These are phyloP conservation scores for Laupala kohalensis DNA, from an alignment of 1,140 invertebrate genomes.

Conservation along the genomic window DNA sequence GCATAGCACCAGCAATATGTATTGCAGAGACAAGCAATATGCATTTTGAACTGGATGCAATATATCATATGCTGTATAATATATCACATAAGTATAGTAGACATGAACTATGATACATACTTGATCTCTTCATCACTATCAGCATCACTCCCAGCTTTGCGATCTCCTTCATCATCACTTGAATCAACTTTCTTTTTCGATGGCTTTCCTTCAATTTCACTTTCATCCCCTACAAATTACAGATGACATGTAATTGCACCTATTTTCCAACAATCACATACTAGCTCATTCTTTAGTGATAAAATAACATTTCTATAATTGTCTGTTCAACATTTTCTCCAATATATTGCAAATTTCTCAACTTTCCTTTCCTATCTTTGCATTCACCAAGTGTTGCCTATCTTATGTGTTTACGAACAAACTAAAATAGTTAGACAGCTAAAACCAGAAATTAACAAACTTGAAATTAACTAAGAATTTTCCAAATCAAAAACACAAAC, in stretches of 20 bases:
- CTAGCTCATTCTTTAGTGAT: neutral
- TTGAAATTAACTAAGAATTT: too few relatives aligned
- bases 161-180: constrained; percentile 6
- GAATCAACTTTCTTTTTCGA: neutral
- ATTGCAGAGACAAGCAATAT: too few relatives aligned
- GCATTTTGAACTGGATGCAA: too few relatives aligned
- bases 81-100: neutral
- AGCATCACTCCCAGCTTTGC: constrained; percentile 7
- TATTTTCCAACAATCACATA: neutral
- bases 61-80: too few relatives aligned
- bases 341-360: too few relatives aligned
- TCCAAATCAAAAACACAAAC: too few relatives aligned
- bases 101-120: neutral
- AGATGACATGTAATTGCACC: neutral
- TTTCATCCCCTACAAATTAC: neutral
- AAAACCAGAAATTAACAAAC: neutral
- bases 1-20: too few relatives aligned
- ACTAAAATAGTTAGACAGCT: neutral
- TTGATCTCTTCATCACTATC: constrained; percentile 7
- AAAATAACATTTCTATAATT: neutral
- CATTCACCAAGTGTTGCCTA: too few relatives aligned
- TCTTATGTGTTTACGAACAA: too few relatives aligned
- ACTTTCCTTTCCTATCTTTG: too few relatives aligned
- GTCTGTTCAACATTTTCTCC: neutral
- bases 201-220: neutral